phyloP scores from a whole-genome alignment of 2,888 invertebrate genomes.

The Dicranocentrus wangi region DNA sequence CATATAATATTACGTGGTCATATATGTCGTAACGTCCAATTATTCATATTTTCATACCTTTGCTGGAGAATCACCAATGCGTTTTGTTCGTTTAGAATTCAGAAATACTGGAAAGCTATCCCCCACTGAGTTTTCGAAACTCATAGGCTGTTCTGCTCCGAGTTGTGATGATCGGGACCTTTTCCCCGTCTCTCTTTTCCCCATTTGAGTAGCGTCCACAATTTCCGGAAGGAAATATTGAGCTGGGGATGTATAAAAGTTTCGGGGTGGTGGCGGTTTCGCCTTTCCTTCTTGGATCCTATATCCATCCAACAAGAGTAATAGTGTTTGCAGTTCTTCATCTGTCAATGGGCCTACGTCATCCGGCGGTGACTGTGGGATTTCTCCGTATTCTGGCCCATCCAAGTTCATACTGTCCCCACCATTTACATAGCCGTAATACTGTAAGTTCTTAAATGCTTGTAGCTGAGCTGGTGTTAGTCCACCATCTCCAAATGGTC shows the following conservation, averaged over 20 bases:
- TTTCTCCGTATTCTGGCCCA: neutral
- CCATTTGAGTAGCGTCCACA: constrained; percentile 21
- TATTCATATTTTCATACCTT: neutral
- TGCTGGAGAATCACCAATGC: constrained; percentile 56
- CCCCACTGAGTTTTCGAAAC: constrained; percentile 58
- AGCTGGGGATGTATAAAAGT: constrained; percentile 39
- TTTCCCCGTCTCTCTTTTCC: constrained; percentile 65
- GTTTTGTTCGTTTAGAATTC: constrained; percentile 60
- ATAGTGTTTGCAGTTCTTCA: constrained; percentile 66
- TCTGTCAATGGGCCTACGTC: constrained; percentile 50
- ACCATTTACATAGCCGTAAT: constrained; percentile 8
- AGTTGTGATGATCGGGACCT: constrained; percentile 14
- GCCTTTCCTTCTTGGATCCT: constrained; percentile 26
- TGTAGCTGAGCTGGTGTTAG: constrained; percentile 33
- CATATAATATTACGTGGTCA: too few species aligned
- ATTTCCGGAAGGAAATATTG: constrained; percentile 28
- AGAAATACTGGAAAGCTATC: constrained; percentile 63
- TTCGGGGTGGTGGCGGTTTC: neutral
- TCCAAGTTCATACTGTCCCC: constrained; percentile 9
- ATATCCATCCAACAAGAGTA: constrained; percentile 67
- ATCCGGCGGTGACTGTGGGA: neutral
- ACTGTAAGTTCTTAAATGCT: constrained; percentile 31
- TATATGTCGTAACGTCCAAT: too few species aligned
- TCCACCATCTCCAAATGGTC: constrained; percentile 15
- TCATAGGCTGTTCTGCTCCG: constrained; percentile 64